Evolutionary conservation across 2,113 vertebrate genomes (phyloP).

Genomic region (Mixornis gularis): DNA sequence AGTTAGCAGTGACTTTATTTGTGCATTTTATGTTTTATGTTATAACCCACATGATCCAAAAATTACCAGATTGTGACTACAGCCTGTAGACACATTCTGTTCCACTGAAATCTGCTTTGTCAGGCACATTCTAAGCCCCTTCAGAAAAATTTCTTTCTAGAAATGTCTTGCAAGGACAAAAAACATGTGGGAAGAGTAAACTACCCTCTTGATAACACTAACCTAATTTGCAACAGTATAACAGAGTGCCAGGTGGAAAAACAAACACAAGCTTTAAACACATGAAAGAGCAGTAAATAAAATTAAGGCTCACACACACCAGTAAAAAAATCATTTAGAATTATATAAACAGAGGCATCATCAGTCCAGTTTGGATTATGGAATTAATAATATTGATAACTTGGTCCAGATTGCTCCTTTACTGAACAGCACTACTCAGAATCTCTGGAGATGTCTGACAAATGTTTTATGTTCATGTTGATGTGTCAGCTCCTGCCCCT

Average conservation of each 20-base stretch:
- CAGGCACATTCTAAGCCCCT: background rate
- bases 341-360: accelerated
- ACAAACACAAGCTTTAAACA: background rate
- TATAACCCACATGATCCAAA: background rate
- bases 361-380: background rate
- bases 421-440: background rate
- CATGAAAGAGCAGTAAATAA: background rate
- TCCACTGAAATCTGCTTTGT: background rate
- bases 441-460: background rate
- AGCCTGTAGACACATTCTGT: background rate
- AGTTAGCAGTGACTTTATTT: background rate
- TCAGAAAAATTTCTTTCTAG: background rate
- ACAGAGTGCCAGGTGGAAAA: background rate
- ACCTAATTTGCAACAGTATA: background rate
- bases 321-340: background rate
- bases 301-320: background rate
- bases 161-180: background rate
- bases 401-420: background rate
- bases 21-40: background rate
- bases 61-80: background rate
- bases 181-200: background rate
- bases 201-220: background rate
- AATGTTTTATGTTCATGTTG: background rate
- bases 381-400: background rate
- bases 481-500: background rate